Evolutionary conservation across 2,113 vertebrate genomes (phyloP).

Genomic region (Crotalus tigris): DNA sequence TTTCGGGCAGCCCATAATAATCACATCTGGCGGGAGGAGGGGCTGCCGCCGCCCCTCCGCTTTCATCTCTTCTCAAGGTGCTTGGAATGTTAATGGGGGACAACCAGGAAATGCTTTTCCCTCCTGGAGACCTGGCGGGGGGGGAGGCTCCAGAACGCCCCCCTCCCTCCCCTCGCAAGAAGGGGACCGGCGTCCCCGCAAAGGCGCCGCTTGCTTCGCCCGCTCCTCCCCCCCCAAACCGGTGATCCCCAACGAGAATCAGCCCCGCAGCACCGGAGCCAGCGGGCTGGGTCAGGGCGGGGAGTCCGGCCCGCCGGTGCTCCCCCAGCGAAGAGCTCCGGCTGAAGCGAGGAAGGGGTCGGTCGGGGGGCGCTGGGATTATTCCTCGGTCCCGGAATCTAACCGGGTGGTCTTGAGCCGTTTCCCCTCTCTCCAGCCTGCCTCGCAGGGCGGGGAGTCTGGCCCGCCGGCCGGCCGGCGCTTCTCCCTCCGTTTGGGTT

Average conservation of each 20-base stretch:
- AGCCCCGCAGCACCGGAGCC: not conserved
- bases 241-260: not conserved
- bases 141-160: not conserved
- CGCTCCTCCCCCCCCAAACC: not conserved
- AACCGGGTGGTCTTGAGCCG: not conserved
- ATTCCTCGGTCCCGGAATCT: not conserved
- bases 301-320: not conserved
- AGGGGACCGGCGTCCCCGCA: not conserved
- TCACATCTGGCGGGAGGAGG: conserved; percentile 77
- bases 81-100: conserved; percentile 74
- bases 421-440: not conserved
- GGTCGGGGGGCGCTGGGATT: not conserved
- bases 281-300: not conserved
- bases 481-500: too few species aligned
- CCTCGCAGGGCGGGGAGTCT: not conserved
- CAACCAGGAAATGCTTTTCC: conserved; percentile 79
- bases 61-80: conserved; percentile 70
- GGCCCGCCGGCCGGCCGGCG: too few species aligned
- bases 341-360: not conserved
- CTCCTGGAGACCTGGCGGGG: conserved; percentile 42
- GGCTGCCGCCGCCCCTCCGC: conserved; percentile 56
- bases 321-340: too few species aligned
- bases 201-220: not conserved
- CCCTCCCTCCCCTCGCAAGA: not conserved
- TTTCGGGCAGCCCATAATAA: conserved; percentile 77